Evolutionary conservation across 2,113 vertebrate genomes (phyloP).

Genomic region (Parotia lawesii): DNA sequence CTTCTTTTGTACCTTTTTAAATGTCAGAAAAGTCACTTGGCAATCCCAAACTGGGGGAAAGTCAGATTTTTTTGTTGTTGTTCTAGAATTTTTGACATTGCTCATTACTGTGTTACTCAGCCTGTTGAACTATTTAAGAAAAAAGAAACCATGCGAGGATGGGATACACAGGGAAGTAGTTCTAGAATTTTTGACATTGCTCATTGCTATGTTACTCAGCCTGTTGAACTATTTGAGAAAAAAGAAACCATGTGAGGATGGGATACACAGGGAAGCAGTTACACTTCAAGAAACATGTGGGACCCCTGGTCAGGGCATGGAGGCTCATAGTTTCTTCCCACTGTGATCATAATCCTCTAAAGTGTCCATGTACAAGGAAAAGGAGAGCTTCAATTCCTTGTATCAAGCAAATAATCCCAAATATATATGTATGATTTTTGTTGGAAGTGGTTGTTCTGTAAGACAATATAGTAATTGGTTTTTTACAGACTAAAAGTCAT

Average conservation of each 20-base stretch:
- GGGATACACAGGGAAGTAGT: neutral
- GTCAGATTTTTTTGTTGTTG: fast-evolving
- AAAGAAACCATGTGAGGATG: neutral
- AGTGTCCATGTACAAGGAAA: neutral
- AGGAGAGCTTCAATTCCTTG: neutral
- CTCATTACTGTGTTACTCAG: neutral
- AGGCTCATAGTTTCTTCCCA: neutral
- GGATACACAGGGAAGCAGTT: neutral
- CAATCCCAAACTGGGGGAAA: neutral
- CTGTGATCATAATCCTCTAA: neutral
- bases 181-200: neutral
- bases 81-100: neutral
- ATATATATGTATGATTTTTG: neutral
- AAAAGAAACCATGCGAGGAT: neutral
- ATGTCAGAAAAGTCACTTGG: neutral
- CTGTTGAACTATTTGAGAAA: neutral
- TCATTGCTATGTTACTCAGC: neutral
- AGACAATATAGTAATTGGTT: neutral
- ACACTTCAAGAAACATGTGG: neutral
- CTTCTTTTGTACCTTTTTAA: neutral
- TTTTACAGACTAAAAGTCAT: neutral
- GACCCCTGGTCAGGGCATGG: neutral
- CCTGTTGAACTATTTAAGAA: neutral
- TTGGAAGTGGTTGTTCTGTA: neutral
- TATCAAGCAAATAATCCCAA: neutral